A percentile compares a stretch with the other conserved stretches of the same genome.
Conservation (phyloP, 2,888 invertebrate genomes). For the Cloeon dipterum region DNA sequence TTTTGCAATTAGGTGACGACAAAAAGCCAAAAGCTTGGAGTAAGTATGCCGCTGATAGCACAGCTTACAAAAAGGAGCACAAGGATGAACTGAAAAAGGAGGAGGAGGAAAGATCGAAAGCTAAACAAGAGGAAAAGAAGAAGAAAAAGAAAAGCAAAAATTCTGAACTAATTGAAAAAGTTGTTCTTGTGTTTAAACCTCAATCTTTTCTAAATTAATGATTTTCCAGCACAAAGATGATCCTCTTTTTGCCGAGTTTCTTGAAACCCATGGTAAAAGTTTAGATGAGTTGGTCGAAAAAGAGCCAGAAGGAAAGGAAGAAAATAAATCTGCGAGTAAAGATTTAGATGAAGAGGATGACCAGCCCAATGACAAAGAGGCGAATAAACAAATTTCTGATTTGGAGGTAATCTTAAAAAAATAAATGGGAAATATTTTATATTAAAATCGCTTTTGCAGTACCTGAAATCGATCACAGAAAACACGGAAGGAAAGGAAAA, state of each 20-base stretch:
- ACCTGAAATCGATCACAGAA: conserved; percentile 25
- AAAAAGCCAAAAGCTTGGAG: conserved; percentile 82
- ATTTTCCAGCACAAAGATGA: conserved; percentile 52
- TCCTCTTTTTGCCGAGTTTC: conserved; percentile 70
- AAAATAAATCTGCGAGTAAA: conserved; percentile 9
- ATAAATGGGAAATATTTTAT: conserved; percentile 4
- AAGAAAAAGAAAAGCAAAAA: conserved; percentile 18
- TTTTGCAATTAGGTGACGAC: conserved; percentile 24
- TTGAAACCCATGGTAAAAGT: conserved; percentile 51
- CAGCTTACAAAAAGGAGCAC: conserved; percentile 31
- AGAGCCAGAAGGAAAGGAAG: conserved; percentile 18
- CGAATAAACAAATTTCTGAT: conserved; percentile 52
- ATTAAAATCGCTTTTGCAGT: conserved; percentile 22
- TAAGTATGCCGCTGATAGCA: conserved; percentile 63
- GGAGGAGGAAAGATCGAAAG: conserved; percentile 12
- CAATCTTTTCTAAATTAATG: background rate
- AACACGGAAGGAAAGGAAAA: conserved; percentile 18
- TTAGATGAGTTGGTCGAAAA: conserved; percentile 20
- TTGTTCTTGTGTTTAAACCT: background rate
- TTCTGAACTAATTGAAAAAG: conserved; percentile 5
- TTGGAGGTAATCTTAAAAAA: conserved; percentile 30
- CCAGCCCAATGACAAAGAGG: conserved; percentile 21
- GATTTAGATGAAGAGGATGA: conserved; percentile 12
- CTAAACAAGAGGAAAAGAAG: conserved; percentile 12
- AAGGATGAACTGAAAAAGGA: too few species aligned